Evolutionary conservation across 2,113 vertebrate genomes (phyloP).

Genomic region (Notechis scutatus): DNA sequence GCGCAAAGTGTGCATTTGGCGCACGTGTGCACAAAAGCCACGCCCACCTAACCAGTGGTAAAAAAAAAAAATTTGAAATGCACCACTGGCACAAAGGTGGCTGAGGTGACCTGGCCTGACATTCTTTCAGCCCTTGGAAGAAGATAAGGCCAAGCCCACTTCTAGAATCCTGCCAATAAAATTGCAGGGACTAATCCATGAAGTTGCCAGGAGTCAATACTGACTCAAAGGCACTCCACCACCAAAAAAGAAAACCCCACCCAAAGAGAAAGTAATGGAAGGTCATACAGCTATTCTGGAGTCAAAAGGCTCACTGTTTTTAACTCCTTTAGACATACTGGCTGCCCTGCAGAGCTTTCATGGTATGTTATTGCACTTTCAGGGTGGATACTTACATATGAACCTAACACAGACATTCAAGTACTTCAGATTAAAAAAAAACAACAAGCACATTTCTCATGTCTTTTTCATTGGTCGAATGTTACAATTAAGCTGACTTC

Average conservation of each 20-base stretch:
- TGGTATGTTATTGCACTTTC: not conserved
- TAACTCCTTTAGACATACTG: not conserved
- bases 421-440: not conserved
- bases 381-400: not conserved
- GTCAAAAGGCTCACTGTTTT: not conserved
- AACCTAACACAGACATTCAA: not conserved
- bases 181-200: not conserved
- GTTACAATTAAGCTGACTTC: slow-evolving; percentile 12
- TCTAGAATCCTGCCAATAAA: not conserved
- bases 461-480: slow-evolving; percentile 25
- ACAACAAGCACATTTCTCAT: not conserved
- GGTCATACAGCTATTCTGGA: not conserved
- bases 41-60: no score
- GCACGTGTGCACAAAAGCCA: no score
- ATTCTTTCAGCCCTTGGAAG: not conserved
- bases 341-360: not conserved
- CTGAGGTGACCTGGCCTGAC: not conserved
- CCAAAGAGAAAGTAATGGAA: not conserved
- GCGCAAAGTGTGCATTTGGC: no score
- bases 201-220: not conserved
- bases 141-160: not conserved
- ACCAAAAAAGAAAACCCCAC: not conserved
- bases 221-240: not conserved
- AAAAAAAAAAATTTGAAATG: no score
- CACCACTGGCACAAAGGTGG: not conserved